Evolutionary conservation across 2,797 vertebrate genomes (phyloP).

Genomic region (Coranthus polyacanthus): DNA sequence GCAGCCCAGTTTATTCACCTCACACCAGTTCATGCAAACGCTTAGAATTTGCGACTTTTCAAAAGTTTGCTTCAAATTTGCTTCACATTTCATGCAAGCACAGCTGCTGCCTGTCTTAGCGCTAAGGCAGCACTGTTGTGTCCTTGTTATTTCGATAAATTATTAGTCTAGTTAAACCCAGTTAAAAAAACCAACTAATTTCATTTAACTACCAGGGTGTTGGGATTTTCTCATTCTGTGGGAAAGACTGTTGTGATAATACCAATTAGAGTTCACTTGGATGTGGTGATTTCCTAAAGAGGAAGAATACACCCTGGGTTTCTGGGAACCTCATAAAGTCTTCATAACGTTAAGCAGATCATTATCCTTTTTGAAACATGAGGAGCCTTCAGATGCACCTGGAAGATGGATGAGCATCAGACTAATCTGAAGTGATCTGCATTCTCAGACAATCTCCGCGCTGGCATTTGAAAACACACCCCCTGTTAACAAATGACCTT

Average conservation of each 20-base stretch:
- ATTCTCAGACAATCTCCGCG: constrained; percentile 28
- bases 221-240: neutral
- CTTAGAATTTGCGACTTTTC: too few species aligned
- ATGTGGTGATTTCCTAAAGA: constrained; percentile 5
- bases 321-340: constrained; percentile 8
- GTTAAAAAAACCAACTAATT: constrained; percentile 12
- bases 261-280: too few species aligned
- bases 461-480: constrained; percentile 41
- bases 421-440: constrained; percentile 39
- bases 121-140: constrained; percentile 1
- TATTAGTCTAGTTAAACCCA: neutral
- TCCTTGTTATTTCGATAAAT: constrained; percentile 1
- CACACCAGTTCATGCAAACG: too few species aligned
- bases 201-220: neutral
- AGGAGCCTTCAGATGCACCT: neutral
- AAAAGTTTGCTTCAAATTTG: too few species aligned
- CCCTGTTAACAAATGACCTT: constrained; percentile 62
- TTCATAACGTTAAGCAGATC: constrained; percentile 22
- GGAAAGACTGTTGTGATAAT: neutral
- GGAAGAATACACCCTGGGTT: constrained; percentile 1
- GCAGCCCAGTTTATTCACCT: too few species aligned
- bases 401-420: constrained; percentile 29
- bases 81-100: too few species aligned
- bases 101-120: too few species aligned
- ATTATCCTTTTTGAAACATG: constrained; percentile 36